A percentile compares a stretch with the other conserved stretches of the same genome.
Conservation (phyloP, 1,140 invertebrate species). For the Drosophila tsacasi region DNA sequence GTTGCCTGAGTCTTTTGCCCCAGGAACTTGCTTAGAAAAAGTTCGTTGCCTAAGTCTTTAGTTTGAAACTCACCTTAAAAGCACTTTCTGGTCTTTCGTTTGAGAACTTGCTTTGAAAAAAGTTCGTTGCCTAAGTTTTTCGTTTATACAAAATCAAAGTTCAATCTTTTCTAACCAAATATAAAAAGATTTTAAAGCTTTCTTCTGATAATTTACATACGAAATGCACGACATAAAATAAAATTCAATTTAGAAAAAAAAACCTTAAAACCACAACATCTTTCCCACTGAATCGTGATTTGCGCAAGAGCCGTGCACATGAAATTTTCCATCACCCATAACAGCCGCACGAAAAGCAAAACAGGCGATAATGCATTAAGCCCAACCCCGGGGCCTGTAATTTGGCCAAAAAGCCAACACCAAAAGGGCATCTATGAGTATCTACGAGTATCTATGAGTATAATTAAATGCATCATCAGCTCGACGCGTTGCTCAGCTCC, state of each 20-base stretch:
- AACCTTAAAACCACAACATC: constrained; percentile 11
- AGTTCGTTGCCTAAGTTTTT: too few relatives aligned
- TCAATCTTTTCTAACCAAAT: not conserved
- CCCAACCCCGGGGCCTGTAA: constrained; percentile 44
- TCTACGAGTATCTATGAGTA: not conserved
- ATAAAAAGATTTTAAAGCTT: not conserved
- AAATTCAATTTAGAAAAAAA: not conserved
- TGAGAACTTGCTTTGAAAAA: not conserved
- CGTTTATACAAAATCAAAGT: not conserved
- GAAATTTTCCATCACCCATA: constrained; percentile 44
- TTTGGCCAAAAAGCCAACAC: constrained; percentile 33
- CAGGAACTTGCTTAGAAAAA: not conserved
- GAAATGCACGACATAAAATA: not conserved
- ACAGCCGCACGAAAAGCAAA: constrained; percentile 27
- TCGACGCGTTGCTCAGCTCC: constrained; percentile 16
- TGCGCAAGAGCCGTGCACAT: constrained; percentile 25
- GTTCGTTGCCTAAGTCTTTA: constrained; percentile 42
- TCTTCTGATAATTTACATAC: not conserved
- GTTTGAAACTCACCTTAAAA: not conserved
- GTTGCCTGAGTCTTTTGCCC: constrained; percentile 26
- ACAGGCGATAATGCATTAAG: constrained; percentile 54
- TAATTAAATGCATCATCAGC: constrained; percentile 75
- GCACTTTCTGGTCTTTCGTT: not conserved
- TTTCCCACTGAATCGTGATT: constrained; percentile 30
- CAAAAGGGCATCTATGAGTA: constrained; percentile 52